Evolutionary conservation across 1,140 invertebrate genomes (phyloP).

Genomic region (Drosophila paulistorum): DNA sequence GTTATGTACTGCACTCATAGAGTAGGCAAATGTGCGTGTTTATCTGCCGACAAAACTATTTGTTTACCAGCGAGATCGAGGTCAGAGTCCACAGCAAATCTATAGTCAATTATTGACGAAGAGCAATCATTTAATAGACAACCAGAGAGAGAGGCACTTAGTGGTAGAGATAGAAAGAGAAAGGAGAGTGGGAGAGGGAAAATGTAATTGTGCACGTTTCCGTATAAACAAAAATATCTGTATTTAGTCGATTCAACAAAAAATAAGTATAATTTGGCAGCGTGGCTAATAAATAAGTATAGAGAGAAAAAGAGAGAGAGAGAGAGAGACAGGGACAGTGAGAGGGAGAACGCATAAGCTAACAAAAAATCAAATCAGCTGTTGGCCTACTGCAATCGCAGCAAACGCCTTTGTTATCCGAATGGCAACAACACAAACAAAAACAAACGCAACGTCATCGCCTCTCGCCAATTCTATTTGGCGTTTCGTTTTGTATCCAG

Average conservation of each 20-base stretch:
- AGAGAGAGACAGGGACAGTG: background rate
- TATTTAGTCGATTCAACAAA: background rate
- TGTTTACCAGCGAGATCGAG: background rate
- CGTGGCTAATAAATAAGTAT: background rate
- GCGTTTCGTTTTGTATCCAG: background rate
- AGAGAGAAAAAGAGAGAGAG: background rate
- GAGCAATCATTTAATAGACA: constrained; percentile 15
- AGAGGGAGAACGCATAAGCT: background rate
- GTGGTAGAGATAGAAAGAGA: background rate
- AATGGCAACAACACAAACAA: background rate
- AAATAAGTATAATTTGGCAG: constrained; percentile 17
- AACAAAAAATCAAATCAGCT: constrained; percentile 34
- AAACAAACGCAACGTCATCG: constrained; percentile 36
- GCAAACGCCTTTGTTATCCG: constrained; percentile 4
- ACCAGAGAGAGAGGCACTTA: background rate
- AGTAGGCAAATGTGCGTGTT: background rate
- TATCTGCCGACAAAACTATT: constrained; percentile 6
- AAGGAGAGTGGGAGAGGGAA: background rate
- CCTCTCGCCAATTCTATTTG: background rate
- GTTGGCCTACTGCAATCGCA: constrained; percentile 37
- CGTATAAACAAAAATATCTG: too few species aligned
- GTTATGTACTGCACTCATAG: background rate
- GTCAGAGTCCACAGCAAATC: constrained; percentile 17
- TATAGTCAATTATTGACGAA: constrained; percentile 15
- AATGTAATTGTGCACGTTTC: background rate